Evolutionary conservation across 2,113 vertebrate species (phyloP), one percentile per base, ranked within the genome.

Genomic region (Silurus meridionalis): DNA sequence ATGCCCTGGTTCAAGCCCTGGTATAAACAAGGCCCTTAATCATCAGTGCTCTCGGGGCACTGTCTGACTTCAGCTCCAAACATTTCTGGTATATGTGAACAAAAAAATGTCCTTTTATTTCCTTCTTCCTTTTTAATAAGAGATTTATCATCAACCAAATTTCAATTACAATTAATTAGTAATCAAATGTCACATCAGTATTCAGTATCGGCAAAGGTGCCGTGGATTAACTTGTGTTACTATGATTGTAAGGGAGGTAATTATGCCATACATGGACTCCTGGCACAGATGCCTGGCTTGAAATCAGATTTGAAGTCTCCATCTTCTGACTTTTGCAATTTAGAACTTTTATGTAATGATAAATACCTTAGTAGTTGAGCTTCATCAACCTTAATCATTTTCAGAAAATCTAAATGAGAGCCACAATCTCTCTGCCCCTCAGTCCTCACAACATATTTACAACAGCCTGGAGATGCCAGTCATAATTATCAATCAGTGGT

Each of bases 321-420:
- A 57, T 57, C 61, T 63, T 8, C 9, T 6, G 8, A 8, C 21
- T 63, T 7, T 23, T 14, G 23, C 23, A 77, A 50, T 77, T 77
- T 21, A 13, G 8, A 21, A 21, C 67, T 71, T 4, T 4, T 66
- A n/a, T 23, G 9, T 14, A 28, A 58, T 58, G 1, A 13, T 28
- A 53, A 77, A 77, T 77, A 19, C 28, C 53, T 58, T 14, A 37
- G 15, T 63, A 52, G 91, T 90, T 92, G 50, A 77, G 52, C 74
- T 95, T 95, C 94, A 95, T 95, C 92, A 92, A 92, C 84, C 84
- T 87, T 90, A 86, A 91, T 93, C 90, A 92, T 80, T 80, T 80
- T 80, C 15, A 80, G 14, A 60, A 37, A 60, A 46, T 4, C 15
- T 19, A 46, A 79, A 58, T 46, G 23, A 79, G 53, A 61, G 15